phyloP scores from a whole-genome alignment of 2,797 vertebrate genomes.

The Amphiprion clarkii region DNA sequence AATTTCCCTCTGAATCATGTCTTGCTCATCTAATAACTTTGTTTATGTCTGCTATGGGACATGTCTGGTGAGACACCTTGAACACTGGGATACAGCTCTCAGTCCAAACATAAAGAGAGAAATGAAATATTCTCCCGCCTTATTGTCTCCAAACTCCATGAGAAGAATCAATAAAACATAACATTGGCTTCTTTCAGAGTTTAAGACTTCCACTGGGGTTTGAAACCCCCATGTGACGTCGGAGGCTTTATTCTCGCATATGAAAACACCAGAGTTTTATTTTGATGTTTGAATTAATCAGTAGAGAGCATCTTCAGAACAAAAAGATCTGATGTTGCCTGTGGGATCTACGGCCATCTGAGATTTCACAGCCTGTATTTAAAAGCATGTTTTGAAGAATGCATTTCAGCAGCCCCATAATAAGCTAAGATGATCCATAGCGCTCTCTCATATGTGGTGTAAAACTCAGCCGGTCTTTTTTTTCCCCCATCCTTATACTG shows the following conservation, averaged over 20 bases:
- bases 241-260: slow-evolving; percentile 70
- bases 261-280: slow-evolving; percentile 80
- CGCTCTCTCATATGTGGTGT: slow-evolving; percentile 53
- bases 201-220: slow-evolving; percentile 81
- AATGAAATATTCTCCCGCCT: slow-evolving; percentile 81
- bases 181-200: slow-evolving; percentile 73
- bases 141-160: slow-evolving; percentile 82
- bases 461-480: slow-evolving; percentile 42
- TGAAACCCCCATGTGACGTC: slow-evolving; percentile 74
- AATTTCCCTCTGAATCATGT: slow-evolving; percentile 67
- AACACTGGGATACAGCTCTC: slow-evolving; percentile 72
- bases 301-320: slow-evolving; percentile 80
- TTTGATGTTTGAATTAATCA: slow-evolving; percentile 88
- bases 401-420: slow-evolving; percentile 70
- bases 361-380: slow-evolving; percentile 79
- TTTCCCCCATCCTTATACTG: slow-evolving; percentile 5
- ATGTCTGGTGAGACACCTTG: slow-evolving; percentile 77
- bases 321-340: slow-evolving; percentile 84
- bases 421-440: slow-evolving; percentile 69
- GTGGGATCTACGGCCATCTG: slow-evolving; percentile 79
- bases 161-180: slow-evolving; percentile 86
- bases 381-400: slow-evolving; percentile 82
- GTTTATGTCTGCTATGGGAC: slow-evolving; percentile 79
- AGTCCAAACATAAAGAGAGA: slow-evolving; percentile 77
- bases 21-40: slow-evolving; percentile 80